Conservation (phyloP, 1,140 invertebrate species). For the Drosophila navojoa region DNA sequence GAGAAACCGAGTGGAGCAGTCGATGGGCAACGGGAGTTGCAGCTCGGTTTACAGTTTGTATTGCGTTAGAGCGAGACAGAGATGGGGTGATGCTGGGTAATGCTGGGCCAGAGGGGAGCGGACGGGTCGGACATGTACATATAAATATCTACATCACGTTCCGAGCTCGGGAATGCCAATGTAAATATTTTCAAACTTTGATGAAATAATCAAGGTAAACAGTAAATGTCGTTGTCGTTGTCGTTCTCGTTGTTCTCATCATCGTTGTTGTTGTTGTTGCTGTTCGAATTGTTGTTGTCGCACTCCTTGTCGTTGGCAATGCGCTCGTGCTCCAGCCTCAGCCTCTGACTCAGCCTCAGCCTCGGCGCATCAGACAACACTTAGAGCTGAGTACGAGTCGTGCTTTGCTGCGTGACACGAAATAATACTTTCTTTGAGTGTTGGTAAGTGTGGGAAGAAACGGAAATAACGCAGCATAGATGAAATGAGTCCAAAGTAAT, state of each 20-base stretch:
- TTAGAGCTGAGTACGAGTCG: not conserved
- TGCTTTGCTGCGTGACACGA: constrained; percentile 1
- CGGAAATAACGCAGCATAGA: no score
- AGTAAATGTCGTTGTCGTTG: constrained; percentile 74
- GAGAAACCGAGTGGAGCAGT: constrained; percentile 29
- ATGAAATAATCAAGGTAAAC: constrained; percentile 82
- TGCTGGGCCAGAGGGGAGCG: no score
- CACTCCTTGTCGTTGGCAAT: constrained; percentile 14
- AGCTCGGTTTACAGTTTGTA: constrained; percentile 44
- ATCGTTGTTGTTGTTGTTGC: constrained; percentile 29
- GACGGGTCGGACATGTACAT: constrained; percentile 41
- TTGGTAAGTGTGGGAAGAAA: no score
- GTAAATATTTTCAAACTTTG: constrained; percentile 82
- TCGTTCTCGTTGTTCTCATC: constrained; percentile 37
- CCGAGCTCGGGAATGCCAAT: constrained; percentile 79
- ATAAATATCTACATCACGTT: constrained; percentile 82
- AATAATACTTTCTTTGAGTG: not conserved
- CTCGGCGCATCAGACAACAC: not conserved
- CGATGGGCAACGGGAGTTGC: constrained; percentile 5
- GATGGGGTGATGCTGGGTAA: not conserved
- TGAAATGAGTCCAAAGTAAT: no score
- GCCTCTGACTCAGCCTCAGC: not conserved
- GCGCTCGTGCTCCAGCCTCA: not conserved
- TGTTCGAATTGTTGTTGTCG: constrained; percentile 13
- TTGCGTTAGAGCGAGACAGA: not conserved